Evolutionary conservation across 2,113 vertebrate species (phyloP), one percentile per base, ranked within the genome.

Genomic region (Choloepus hoffmanni): DNA sequence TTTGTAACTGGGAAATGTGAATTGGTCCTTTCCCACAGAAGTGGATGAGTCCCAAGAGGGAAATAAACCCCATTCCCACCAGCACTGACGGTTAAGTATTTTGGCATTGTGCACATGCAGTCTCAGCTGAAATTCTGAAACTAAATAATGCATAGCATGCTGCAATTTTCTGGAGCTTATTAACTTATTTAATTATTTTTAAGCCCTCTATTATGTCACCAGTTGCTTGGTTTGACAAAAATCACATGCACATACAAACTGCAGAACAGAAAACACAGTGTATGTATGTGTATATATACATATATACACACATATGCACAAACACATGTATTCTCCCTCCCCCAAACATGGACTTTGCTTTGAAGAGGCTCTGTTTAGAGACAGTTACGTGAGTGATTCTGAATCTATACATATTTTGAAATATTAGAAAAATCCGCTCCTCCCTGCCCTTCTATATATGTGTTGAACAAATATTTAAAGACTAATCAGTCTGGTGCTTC

Each of bases 401-500:
- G 26, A 85, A 85, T 55, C 33, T 85, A 28, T n/a, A 50, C 21
- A n/a, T 72, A 85, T 26, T 33, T 30, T 91, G 87, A 92, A 92
- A 55, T 45, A 53, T 76, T 30, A 70, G 67, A 92, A 89, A 73
- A 92, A 36, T 63, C 3, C 63, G 33, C 18, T 91, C 92, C 86
- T 11, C 48, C 36, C 23, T 72, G 16, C 14, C 6, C 67, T 0
- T 89, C 36, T 83, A 2, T 13, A 53, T 74, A 76, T 82, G 84
- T 84, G 73, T 78, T 85, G 50, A 92, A 78, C 28, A 94, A 84
- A 73, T 73, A 79, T 84, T 94, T 88, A 50, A 26, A 74, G 67
- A 92, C 70, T 36, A 95, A 84, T 68, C 81, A 90, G 15, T 62
- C 48, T 50, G 15, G 95, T 40, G 5, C 15, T 67, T 65, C 67